These are phyloP conservation scores for Anolis apletophallus DNA, from an alignment of 2,797 vertebrate species.

Conservation along the genomic window DNA sequence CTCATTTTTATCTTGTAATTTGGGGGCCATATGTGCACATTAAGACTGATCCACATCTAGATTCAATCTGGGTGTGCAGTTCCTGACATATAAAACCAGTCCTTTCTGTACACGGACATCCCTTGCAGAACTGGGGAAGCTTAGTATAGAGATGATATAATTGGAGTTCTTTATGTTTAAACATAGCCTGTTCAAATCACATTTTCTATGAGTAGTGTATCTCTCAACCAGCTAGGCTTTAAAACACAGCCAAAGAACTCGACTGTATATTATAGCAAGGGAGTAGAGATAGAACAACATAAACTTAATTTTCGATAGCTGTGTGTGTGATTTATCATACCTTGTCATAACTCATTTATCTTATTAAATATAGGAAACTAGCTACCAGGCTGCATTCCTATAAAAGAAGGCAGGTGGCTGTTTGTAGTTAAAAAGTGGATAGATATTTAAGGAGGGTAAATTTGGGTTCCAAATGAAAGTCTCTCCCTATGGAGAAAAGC, in stretches of 20 bases:
- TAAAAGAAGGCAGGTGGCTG: constrained; percentile 46
- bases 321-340: constrained; percentile 34
- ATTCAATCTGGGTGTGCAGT: neutral
- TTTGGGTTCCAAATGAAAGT: constrained; percentile 30
- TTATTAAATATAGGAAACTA: constrained; percentile 41
- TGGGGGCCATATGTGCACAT: neutral
- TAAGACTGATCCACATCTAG: neutral
- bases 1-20: neutral
- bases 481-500: constrained; percentile 49
- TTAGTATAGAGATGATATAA: constrained; percentile 8
- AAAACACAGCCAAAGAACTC: constrained; percentile 39
- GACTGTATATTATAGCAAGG: constrained; percentile 22
- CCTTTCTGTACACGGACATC: neutral
- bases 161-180: neutral
- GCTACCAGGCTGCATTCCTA: constrained; percentile 20
- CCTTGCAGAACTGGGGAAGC: neutral
- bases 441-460: constrained; percentile 21
- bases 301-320: constrained; percentile 45
- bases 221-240: constrained; percentile 66
- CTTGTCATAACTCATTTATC: constrained; percentile 26
- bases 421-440: constrained; percentile 31
- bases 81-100: constrained; percentile 1
- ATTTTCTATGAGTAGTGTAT: constrained; percentile 54
- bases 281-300: constrained; percentile 33
- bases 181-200: constrained; percentile 20